These are phyloP conservation scores for Selenia dentaria DNA, from an alignment of 2,888 invertebrate species.

Conservation along the genomic window DNA sequence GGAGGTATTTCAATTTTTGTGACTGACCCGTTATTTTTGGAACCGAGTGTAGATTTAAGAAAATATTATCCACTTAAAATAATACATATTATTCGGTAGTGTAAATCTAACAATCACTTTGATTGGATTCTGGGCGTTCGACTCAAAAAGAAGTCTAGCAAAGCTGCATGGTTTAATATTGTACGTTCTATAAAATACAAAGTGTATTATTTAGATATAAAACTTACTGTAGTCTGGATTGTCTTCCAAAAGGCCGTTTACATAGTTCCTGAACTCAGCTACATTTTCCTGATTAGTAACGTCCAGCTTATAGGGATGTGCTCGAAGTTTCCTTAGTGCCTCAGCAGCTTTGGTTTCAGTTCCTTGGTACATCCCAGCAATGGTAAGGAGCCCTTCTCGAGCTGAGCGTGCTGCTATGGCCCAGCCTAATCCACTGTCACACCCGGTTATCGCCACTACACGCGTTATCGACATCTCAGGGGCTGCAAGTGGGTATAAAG, in stretches of 20 bases:
- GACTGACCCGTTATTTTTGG: no score
- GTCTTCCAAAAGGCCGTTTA: slow-evolving; percentile 70
- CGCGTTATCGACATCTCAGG: slow-evolving; percentile 50
- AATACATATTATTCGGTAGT: no score
- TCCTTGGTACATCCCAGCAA: slow-evolving; percentile 91
- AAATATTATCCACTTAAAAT: no score
- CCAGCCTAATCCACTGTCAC: slow-evolving; percentile 94
- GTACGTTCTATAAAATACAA: no score
- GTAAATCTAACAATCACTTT: no score
- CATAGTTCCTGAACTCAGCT: slow-evolving; percentile 68
- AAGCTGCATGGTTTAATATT: no score
- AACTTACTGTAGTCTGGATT: slow-evolving; percentile 81
- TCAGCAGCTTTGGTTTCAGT: slow-evolving; percentile 75
- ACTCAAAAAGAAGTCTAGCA: no score
- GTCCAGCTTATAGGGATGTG: slow-evolving; percentile 86
- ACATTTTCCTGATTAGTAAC: slow-evolving; percentile 87
- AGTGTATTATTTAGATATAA: no score
- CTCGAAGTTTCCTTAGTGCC: slow-evolving; percentile 63
- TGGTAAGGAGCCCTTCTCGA: slow-evolving; percentile 88
- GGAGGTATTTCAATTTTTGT: no score
- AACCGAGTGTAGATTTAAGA: no score
- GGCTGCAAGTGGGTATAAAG: no score
- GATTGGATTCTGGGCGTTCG: no score
- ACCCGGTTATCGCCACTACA: slow-evolving; percentile 91
- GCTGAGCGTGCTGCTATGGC: slow-evolving; percentile 87